These are phyloP conservation scores for Crenichthys baileyi DNA, from an alignment of 2,797 vertebrate species.

Conservation along the genomic window DNA sequence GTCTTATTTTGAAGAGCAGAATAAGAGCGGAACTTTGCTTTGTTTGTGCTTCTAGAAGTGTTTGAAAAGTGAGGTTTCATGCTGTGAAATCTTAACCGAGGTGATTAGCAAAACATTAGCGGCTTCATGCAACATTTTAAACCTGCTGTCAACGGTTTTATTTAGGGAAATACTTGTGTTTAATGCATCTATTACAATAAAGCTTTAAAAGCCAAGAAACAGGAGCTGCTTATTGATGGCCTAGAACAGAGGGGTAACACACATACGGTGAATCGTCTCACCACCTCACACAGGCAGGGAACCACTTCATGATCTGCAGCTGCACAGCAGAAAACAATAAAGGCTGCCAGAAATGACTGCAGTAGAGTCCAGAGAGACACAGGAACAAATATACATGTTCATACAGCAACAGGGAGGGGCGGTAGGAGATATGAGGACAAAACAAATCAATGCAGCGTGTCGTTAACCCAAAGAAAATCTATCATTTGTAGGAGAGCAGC, in stretches of 20 bases:
- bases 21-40: too few relatives aligned
- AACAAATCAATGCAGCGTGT: conserved; percentile 17
- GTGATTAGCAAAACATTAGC: conserved; percentile 81
- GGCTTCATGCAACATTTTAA: conserved; percentile 69
- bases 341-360: conserved; percentile 62
- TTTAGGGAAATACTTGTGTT: conserved; percentile 6
- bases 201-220: not conserved
- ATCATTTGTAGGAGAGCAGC: not conserved
- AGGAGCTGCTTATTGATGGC: conserved; percentile 8
- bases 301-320: conserved; percentile 72
- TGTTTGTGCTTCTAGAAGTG: not conserved
- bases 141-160: conserved; percentile 60
- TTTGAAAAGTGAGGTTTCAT: conserved; percentile 24
- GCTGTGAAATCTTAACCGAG: conserved; percentile 77
- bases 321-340: conserved; percentile 78
- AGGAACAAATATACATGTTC: conserved; percentile 28
- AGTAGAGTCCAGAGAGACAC: conserved; percentile 56
- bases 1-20: not conserved
- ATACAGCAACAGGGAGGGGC: conserved; percentile 7
- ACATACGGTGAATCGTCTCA: conserved; percentile 26
- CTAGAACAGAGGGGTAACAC: not conserved
- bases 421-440: conserved; percentile 10
- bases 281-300: conserved; percentile 56
- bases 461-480: not conserved
- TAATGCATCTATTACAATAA: not conserved